These are phyloP conservation scores for Alcedo atthis DNA, from an alignment of 2,797 vertebrate genomes.

Conservation along the genomic window DNA sequence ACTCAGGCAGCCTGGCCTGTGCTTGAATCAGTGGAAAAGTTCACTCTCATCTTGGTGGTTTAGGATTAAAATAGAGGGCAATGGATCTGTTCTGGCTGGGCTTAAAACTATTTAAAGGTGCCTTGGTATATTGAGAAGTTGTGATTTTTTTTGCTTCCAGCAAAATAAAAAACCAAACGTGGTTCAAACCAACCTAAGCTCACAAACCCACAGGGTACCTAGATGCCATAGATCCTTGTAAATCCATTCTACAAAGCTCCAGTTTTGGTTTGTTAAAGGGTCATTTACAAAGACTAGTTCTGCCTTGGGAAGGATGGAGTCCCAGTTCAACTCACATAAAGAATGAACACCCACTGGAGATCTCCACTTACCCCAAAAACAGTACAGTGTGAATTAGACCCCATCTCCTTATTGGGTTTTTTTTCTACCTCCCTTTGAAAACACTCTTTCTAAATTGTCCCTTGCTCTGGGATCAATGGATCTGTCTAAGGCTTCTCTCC, in stretches of 20 bases:
- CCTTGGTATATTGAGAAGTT: neutral
- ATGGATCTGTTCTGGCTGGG: neutral
- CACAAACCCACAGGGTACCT: neutral
- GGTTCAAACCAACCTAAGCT: neutral
- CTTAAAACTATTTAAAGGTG: neutral
- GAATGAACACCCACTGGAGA: neutral
- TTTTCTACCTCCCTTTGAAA: neutral
- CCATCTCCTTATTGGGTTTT: neutral
- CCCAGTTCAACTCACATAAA: neutral
- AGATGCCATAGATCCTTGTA: neutral
- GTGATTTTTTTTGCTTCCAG: neutral
- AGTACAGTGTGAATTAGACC: neutral
- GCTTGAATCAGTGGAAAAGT: neutral
- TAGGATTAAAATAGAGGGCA: neutral
- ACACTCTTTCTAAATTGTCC: neutral
- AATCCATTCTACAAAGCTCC: neutral
- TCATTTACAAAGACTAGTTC: neutral
- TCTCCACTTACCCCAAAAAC: neutral
- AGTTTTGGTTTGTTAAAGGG: neutral
- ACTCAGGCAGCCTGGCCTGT: neutral
- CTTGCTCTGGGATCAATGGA: neutral
- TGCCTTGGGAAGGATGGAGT: neutral
- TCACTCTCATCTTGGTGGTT: neutral
- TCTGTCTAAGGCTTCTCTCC: neutral
- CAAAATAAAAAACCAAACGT: neutral